Evolutionary conservation across 2,113 vertebrate species (phyloP).

Genomic region (Callorhinus ursinus): DNA sequence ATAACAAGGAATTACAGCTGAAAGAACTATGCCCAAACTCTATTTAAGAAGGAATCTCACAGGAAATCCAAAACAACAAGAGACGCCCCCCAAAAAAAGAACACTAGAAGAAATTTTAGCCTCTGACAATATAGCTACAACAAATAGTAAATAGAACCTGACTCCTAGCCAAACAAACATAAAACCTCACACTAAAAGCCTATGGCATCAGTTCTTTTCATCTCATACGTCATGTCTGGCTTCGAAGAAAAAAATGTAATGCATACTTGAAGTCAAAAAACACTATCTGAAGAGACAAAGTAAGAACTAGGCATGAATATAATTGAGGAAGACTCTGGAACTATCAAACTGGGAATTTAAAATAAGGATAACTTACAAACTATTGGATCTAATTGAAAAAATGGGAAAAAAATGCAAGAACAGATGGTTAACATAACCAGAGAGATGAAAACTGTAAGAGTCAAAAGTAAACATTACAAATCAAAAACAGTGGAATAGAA

Average conservation of each 20-base stretch:
- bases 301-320: background rate
- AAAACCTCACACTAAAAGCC: background rate
- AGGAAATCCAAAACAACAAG: background rate
- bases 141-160: background rate
- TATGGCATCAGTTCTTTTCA: background rate
- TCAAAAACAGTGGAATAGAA: background rate
- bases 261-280: background rate
- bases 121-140: background rate
- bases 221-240: background rate
- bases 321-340: background rate
- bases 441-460: background rate
- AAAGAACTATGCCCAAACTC: background rate
- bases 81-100: background rate
- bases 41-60: background rate
- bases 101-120: background rate
- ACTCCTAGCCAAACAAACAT: background rate
- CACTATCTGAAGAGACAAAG: background rate
- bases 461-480: background rate
- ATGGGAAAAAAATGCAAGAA: background rate
- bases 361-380: background rate
- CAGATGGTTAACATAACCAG: background rate
- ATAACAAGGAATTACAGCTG: background rate
- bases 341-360: background rate
- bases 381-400: background rate
- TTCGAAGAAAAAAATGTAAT: background rate